Base-by-base conservation (phyloP, 2,797 vertebrate genomes). In the Sebastes hubbsi region DNA sequence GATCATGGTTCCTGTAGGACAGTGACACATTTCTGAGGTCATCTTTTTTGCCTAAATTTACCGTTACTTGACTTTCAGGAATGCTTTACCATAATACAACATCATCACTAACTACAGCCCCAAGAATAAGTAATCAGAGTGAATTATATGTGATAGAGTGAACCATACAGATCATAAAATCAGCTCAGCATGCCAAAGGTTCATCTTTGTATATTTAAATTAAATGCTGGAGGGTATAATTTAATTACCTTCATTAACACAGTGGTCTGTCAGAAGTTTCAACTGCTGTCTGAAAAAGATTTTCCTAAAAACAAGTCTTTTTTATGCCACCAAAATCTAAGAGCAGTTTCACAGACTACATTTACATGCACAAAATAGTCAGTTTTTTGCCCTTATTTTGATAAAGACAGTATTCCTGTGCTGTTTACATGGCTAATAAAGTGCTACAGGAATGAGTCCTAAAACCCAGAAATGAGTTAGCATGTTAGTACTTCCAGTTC, bases 21-120 rank as follows among this genome's bases (percentile, higher is more conserved):
- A 34, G 30, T 70, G 73, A 70, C 56, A 18, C 58, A 36, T 68
- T 58, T 38, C 59, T 80, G 55, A 68, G 12, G 22, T 77, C 30
- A 63, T 72, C 4, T n/a, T 49, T 75, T 32, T 49, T 29, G 20
- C 29, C 30, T 20, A 18, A 8, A 46, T 38, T 34, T 42, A n/a
- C 20, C 0, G 2, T 46, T 42, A 42, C 14, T 14, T 55, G 6
- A 38, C 14, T 62, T 61, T 36, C 2, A 65, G 30, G 20, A 55
- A 42, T 20, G 20, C 5, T 3, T 66, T 7, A 24, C 16, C 4
- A 38, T 55, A 34, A 70, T 4, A 24, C 30, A 52, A 14, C 56
- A 52, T 32, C 9, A 27, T n/a, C 3, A 16, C 42, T 32, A 14
- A 54, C 49, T 54, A 16, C 18, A 59, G 9, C 8, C 8, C n/a